Conservation (phyloP, 1,140 invertebrate genomes). For the Dreissena polymorpha region DNA sequence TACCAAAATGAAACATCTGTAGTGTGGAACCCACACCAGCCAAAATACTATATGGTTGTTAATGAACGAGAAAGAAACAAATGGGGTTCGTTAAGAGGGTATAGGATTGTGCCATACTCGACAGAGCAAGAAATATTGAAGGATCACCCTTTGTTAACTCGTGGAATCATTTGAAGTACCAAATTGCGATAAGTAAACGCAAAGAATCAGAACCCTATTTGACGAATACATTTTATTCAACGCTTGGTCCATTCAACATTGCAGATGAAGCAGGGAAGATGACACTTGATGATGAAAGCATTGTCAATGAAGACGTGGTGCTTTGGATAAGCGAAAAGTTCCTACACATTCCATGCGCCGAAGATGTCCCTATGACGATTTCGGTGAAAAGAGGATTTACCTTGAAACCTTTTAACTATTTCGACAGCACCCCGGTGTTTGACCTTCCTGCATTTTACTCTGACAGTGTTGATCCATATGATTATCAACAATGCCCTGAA, state of each 20-base stretch:
- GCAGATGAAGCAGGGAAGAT: not conserved
- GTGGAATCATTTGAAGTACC: constrained; percentile 39
- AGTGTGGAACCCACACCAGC: not conserved
- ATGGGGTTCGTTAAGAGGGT: constrained; percentile 38
- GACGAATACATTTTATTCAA: constrained; percentile 18
- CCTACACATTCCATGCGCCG: constrained; percentile 46
- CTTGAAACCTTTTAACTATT: constrained; percentile 56
- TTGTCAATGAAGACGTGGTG: constrained; percentile 48
- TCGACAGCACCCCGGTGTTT: constrained; percentile 49
- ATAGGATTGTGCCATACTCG: constrained; percentile 18
- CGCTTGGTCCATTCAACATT: not conserved
- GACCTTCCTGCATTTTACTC: constrained; percentile 40
- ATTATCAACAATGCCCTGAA: not conserved
- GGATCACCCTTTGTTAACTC: constrained; percentile 31
- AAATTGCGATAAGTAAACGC: constrained; percentile 27
- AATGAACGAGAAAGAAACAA: constrained; percentile 38
- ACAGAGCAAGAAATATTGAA: constrained; percentile 5
- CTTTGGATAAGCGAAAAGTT: constrained; percentile 48
- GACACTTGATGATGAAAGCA: constrained; percentile 32
- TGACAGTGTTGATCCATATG: not conserved
- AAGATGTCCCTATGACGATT: constrained; percentile 57
- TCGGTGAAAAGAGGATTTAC: constrained; percentile 24
- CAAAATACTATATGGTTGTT: constrained; percentile 28
- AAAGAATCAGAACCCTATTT: constrained; percentile 30
- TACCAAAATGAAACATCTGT: constrained; percentile 19